Base-by-base conservation (phyloP, 2,797 vertebrate genomes). In the Adrianichthys oophorus region DNA sequence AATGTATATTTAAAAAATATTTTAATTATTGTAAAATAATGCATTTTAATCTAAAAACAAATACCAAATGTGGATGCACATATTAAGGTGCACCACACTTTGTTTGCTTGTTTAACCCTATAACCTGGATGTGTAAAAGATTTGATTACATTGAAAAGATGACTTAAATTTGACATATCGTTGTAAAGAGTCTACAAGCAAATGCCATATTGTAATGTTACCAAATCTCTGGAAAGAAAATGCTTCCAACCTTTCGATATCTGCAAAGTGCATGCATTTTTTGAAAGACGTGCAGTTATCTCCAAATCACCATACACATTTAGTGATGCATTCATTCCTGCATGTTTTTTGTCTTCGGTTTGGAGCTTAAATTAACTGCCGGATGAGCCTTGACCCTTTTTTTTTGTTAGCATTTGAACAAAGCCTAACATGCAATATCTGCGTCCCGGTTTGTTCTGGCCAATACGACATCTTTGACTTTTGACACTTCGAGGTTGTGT, bases 91-190 rank as follows among this genome's bases (percentile, higher is more conserved):
- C n/a, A n/a, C n/a, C n/a, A n/a, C n/a, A n/a, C 42, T 71, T 77
- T 86, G 88, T 79, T 80, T 88, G 71, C 68, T 59, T 56, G 61
- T 82, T 72, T 85, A 37, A 37, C 3, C 82, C 81, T 77, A 70
- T 85, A 12, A 37, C 13, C 26, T 26, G 10, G 32, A 10, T 37
- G 10, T 10, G 13, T 37, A 37, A 12, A 37, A 12, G 32, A 37
- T 12, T 37, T 13, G 32, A 37, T 37, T 37, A 13, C 10, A 37
- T 2, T 29, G 12, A 37, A 37, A 12, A 13, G 10, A 37, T 3
- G 12, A 12, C 10, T 13, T 13, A 37, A 37, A 12, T 12, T 37
- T 37, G 32, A 37, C 10, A 13, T 37, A 29, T 7, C 1, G 3
- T 37, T 37, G 32, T 10, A 0, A 37, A 10, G 13, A 37, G 32